Evolutionary conservation across 2,888 invertebrate genomes (phyloP).

Genomic region (Hanleya hanleyi): DNA sequence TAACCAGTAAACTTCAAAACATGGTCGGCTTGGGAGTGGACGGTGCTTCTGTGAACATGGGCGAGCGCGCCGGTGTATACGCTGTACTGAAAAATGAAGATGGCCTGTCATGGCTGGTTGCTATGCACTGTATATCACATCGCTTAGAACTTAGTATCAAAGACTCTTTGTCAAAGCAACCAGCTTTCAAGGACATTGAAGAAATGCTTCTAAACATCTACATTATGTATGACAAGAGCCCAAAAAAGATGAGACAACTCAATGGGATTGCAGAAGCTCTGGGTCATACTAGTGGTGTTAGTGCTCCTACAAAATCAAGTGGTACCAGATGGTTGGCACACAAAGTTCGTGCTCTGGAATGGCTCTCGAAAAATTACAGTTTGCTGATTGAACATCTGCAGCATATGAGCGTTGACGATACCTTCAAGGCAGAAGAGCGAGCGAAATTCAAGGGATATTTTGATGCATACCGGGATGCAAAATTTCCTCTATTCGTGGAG

Average conservation of each 20-base stretch:
- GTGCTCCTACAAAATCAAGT: neutral
- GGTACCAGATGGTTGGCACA: neutral
- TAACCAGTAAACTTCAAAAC: too few relatives aligned
- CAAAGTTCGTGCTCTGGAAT: neutral
- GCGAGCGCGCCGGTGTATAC: neutral
- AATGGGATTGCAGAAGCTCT: neutral
- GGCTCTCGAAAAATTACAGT: neutral
- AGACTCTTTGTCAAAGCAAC: neutral
- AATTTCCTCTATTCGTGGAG: neutral
- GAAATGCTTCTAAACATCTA: neutral
- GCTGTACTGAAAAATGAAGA: neutral
- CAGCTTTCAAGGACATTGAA: neutral
- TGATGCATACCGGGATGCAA: neutral
- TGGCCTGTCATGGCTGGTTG: conserved; percentile 1
- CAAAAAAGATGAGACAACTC: neutral
- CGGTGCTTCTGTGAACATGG: neutral
- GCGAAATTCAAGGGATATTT: neutral
- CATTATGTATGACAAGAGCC: neutral
- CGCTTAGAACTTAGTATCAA: neutral
- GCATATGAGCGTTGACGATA: neutral
- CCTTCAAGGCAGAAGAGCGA: neutral
- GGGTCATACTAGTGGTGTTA: neutral
- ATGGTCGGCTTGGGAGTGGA: conserved; percentile 1
- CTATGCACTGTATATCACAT: neutral
- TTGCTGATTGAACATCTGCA: neutral